phyloP scores from a whole-genome alignment of 2,888 invertebrate species.

The Andrena camellia region DNA sequence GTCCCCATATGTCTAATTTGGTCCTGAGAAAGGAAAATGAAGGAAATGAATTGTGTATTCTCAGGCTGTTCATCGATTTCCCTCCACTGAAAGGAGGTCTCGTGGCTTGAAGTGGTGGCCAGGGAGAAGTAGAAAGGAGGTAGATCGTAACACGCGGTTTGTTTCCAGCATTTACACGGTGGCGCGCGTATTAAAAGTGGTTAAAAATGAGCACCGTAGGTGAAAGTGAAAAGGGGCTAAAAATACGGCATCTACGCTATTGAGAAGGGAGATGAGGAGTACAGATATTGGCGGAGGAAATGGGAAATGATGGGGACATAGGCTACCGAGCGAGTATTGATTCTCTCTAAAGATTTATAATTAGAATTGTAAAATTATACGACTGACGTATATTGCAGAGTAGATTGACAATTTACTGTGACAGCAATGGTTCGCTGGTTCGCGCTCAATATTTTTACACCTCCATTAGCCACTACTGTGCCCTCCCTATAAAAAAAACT shows the following conservation, averaged over 20 bases:
- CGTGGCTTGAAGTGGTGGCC: background rate
- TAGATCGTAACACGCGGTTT: background rate
- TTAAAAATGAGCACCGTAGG: conserved; percentile 25
- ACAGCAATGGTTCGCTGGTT: too few species aligned
- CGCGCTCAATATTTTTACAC: too few species aligned
- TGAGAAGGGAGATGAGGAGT: conserved; percentile 4
- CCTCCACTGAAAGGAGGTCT: conserved; percentile 14
- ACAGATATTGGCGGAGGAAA: conserved; percentile 9
- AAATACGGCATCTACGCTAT: conserved; percentile 26
- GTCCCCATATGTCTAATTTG: conserved; percentile 31
- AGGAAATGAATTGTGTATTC: conserved; percentile 16
- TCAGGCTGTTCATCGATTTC: conserved; percentile 31
- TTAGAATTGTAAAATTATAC: conserved; percentile 59
- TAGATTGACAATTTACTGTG: too few species aligned
- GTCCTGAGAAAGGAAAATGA: background rate
- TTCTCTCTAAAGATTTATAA: conserved; percentile 65
- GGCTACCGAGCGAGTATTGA: conserved; percentile 55
- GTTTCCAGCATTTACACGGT: background rate
- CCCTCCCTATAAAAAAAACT: background rate
- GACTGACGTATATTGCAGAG: conserved; percentile 17
- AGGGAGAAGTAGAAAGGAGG: background rate
- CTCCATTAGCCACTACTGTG: too few species aligned
- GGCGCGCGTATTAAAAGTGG: conserved; percentile 21
- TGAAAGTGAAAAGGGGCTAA: conserved; percentile 49
- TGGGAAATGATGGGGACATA: conserved; percentile 29